Base-by-base conservation (phyloP, 2,113 vertebrate genomes). In the Clarias gariepinus region DNA sequence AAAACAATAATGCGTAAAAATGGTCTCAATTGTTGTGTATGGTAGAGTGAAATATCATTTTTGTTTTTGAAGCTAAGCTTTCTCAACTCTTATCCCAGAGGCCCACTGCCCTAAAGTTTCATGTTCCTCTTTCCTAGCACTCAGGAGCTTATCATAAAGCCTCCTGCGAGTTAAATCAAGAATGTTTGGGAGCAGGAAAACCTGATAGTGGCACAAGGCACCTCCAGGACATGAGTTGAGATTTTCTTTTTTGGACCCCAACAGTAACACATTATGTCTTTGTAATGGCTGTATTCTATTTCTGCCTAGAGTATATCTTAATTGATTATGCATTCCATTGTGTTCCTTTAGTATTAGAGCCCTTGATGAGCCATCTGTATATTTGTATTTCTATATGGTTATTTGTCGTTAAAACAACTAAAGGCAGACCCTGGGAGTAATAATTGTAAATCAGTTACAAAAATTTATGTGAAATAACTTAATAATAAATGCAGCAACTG, bases 321-420 rank as follows among this genome's bases (percentile, higher is more conserved):
- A 61, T 15, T 61, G 21, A 81, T n/a, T 23, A 55, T 61, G 82
- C 87, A 88, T 85, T 88, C 87, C 85, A 82, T 69, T 60, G 61
- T 77, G 47, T 84, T 81, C 79, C 66, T 76, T 41, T 82, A 86
- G 68, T 84, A 84, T 66, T 30, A 55, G 36, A 47, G 81, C 64
- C 69, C 28, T 80, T 77, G 79, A 74, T 55, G 30, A 87, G 60
- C 47, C 69, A 77, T 23, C 36, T 82, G 58, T 78, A 78, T 71
- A 58, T 77, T 33, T 77, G 30, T 83, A 55, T 73, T 88, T 83
- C 33, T 77, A 66, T 86, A 52, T 73, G 81, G 81, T 64, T 83
- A 36, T 71, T 87, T 81, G 23, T 47, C 71, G 21, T 77, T 86
- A 33, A 88, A 79, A 55, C 25, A 78, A 53, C 52, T 85, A 82